Conservation (phyloP, 2,797 vertebrate genomes). For the Muraenolepis orangiensis region DNA sequence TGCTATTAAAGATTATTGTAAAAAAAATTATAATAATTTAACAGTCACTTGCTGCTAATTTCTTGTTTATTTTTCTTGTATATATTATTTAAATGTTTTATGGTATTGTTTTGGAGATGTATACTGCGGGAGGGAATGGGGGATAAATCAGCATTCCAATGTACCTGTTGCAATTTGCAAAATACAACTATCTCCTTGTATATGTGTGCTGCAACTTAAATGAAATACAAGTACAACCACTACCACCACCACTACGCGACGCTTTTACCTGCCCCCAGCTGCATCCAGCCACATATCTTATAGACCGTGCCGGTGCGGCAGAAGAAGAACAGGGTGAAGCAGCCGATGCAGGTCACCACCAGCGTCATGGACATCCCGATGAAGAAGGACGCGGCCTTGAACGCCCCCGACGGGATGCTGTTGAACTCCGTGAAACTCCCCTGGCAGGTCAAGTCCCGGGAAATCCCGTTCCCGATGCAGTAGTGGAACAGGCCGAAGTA, state of each 20-base stretch:
- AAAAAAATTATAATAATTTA: too few relatives aligned
- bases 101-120: too few relatives aligned
- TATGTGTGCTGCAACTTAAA: too few relatives aligned
- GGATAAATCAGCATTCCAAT: too few relatives aligned
- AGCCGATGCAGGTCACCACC: constrained; percentile 92
- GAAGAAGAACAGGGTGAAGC: constrained; percentile 99
- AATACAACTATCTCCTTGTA: too few relatives aligned
- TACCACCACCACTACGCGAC: background rate
- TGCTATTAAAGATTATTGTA: too few relatives aligned
- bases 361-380: constrained; percentile 96
- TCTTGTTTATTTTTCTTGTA: background rate
- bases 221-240: too few relatives aligned
- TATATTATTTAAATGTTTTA: too few relatives aligned
- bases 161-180: too few relatives aligned
- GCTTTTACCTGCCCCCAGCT: constrained; percentile 95
- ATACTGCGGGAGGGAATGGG: too few relatives aligned
- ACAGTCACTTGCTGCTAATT: too few relatives aligned
- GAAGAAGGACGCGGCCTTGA: constrained; percentile 98
- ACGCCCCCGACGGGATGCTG: constrained; percentile 91
- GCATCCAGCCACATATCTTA: constrained; percentile 99
- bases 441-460: constrained; percentile 89
- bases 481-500: constrained; percentile 99
- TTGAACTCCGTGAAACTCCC: constrained; percentile 97
- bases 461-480: constrained; percentile 93
- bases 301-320: constrained; percentile 98